phyloP scores from a whole-genome alignment of 2,113 vertebrate genomes.

The Grus americana region DNA sequence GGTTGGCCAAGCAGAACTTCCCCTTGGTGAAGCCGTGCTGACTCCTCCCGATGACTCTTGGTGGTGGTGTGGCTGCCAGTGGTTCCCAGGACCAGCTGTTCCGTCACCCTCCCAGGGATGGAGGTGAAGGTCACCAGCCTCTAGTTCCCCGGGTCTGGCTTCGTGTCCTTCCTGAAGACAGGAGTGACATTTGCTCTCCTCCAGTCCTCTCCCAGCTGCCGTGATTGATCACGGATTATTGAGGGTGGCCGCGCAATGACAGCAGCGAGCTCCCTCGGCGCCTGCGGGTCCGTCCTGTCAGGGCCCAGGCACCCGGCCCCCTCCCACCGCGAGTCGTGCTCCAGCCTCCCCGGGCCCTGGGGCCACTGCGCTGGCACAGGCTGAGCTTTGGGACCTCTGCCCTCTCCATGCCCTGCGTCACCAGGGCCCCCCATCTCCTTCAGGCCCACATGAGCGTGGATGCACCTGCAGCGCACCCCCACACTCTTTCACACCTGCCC shows the following conservation, averaged over 20 bases:
- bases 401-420: too few relatives aligned
- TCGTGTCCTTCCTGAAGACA: background rate
- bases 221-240: background rate
- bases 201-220: background rate
- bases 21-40: background rate
- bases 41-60: background rate
- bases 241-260: accelerated
- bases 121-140: background rate
- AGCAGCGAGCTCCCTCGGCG: background rate
- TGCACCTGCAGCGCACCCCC: accelerated
- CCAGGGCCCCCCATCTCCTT: background rate
- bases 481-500: too few relatives aligned
- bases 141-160: background rate
- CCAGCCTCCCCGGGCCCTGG: background rate
- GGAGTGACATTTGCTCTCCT: background rate
- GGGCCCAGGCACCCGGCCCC: background rate
- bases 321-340: background rate
- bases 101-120: background rate
- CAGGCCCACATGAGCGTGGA: background rate
- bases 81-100: background rate
- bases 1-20: background rate
- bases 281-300: accelerated
- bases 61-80: accelerated
- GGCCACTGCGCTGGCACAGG: background rate
- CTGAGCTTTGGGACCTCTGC: background rate